These are phyloP conservation scores for Zelleria hepariella DNA, from an alignment of 2,888 invertebrate genomes.

Conservation along the genomic window DNA sequence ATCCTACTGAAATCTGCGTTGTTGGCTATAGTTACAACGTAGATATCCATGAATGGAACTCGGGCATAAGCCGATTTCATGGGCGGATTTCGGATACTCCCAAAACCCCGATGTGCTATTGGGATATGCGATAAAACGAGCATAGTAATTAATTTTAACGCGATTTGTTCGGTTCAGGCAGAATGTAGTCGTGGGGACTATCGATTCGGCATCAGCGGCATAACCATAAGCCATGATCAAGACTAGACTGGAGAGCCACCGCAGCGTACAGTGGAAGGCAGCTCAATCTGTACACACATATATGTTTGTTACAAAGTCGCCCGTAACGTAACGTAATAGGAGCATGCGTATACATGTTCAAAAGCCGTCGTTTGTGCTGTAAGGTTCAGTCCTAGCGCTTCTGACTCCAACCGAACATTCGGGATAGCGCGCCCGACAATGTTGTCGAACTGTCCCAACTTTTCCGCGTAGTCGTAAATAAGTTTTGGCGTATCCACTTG, in stretches of 20 bases:
- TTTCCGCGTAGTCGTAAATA: conserved; percentile 25
- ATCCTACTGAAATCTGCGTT: background rate
- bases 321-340: too few species aligned
- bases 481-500: conserved; percentile 11
- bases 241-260: conserved; percentile 17
- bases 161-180: conserved; percentile 13
- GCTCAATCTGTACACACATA: too few species aligned
- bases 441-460: conserved; percentile 25
- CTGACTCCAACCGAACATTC: conserved; percentile 16
- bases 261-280: conserved; percentile 11
- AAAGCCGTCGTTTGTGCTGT: too few species aligned
- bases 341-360: too few species aligned
- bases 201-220: conserved; percentile 27
- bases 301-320: too few species aligned
- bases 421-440: background rate
- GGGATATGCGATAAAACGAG: conserved; percentile 12
- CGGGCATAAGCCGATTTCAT: background rate
- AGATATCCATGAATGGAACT: background rate
- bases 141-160: conserved; percentile 28
- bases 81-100: background rate
- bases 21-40: background rate
- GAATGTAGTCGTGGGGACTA: conserved; percentile 21
- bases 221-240: conserved; percentile 25
- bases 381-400: conserved; percentile 11
- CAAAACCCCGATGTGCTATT: background rate